Conservation (phyloP, 1,140 invertebrate species). For the Triops longicaudatus region DNA sequence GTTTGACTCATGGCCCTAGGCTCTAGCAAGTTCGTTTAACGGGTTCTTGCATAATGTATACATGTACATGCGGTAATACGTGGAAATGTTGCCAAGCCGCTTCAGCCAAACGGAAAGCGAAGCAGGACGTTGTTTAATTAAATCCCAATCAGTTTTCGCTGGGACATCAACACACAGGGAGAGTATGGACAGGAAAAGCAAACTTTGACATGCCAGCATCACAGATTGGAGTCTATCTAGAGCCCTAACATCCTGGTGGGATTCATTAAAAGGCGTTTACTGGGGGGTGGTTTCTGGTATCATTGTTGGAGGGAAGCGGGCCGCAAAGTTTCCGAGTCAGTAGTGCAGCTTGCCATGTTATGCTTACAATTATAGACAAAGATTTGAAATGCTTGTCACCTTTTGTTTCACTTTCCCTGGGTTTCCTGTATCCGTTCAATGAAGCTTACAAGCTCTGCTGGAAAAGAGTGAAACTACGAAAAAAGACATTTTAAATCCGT, state of each 20-base stretch:
- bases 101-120: not conserved
- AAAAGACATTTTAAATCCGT: not conserved
- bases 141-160: not conserved
- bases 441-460: not conserved
- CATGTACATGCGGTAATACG: not conserved
- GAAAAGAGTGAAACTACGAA: not conserved
- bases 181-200: not conserved
- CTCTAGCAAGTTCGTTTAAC: conserved; percentile 15
- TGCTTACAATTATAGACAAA: not conserved
- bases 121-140: not conserved
- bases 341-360: not conserved
- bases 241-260: not conserved
- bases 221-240: not conserved
- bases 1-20: not conserved
- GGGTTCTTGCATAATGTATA: not conserved
- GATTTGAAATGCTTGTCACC: not conserved
- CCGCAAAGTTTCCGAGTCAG: not conserved
- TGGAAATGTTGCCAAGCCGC: not conserved
- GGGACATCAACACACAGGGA: not conserved
- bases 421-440: not conserved
- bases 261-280: not conserved
- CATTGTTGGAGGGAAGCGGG: not conserved
- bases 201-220: not conserved
- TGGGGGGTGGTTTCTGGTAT: not conserved
- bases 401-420: not conserved